Conservation (phyloP, 1,140 invertebrate genomes). For the Panagrolaimus sp. region DNA sequence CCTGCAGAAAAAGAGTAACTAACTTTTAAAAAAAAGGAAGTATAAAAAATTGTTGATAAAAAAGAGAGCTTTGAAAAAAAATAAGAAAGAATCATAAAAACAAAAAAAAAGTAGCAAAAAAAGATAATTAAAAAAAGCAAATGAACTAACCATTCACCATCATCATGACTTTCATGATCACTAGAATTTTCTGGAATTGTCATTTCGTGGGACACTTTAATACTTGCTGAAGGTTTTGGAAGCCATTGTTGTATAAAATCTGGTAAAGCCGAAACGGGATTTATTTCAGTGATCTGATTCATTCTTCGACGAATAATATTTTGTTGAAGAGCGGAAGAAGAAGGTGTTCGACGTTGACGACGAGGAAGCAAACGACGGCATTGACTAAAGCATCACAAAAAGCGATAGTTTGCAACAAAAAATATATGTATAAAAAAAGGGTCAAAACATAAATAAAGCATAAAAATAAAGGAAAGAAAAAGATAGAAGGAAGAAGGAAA, state of each 20-base stretch:
- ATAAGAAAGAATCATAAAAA: no score
- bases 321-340: neutral
- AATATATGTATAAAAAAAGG: no score
- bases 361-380: conserved; percentile 9
- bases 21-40: no score
- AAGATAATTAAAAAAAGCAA: neutral
- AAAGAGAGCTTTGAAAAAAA: no score
- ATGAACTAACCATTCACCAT: conserved; percentile 9
- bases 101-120: neutral
- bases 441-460: no score
- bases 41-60: no score
- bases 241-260: conserved; percentile 2
- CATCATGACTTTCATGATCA: neutral
- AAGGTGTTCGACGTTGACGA: neutral
- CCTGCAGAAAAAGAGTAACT: no score
- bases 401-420: neutral
- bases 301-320: conserved; percentile 4
- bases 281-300: neutral
- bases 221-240: neutral
- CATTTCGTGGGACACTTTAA: conserved; percentile 1
- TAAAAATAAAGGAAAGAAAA: no score
- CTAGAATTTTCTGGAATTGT: neutral
- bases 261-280: neutral
- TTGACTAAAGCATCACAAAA: conserved; percentile 5
- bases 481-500: no score